phyloP scores from a whole-genome alignment of 2,113 vertebrate genomes.

The Equus quagga region DNA sequence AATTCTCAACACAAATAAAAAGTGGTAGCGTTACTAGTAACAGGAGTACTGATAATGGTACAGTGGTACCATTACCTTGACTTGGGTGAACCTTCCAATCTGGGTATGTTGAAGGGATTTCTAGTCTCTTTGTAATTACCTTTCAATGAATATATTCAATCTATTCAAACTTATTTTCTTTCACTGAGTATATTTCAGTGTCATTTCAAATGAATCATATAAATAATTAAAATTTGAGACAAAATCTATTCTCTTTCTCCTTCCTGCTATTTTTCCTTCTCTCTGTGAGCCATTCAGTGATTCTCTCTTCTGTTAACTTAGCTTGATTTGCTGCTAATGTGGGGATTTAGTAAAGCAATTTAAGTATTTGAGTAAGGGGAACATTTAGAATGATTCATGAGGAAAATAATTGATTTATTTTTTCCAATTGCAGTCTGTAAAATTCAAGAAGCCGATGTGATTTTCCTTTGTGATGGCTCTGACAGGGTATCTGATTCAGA shows the following conservation, averaged over 20 bases:
- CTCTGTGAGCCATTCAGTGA: background rate
- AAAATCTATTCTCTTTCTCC: background rate
- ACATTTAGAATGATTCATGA: background rate
- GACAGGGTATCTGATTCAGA: conserved; percentile 64
- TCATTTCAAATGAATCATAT: background rate
- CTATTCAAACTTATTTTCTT: background rate
- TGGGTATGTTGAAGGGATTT: background rate
- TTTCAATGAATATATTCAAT: background rate
- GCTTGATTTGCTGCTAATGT: background rate
- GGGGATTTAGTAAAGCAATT: conserved; percentile 43
- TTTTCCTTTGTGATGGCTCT: conserved; percentile 86
- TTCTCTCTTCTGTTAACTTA: background rate
- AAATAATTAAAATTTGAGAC: conserved; percentile 20
- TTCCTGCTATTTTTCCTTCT: background rate
- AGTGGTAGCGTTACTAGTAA: background rate
- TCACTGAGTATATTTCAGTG: background rate
- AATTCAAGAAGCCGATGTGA: conserved; percentile 75
- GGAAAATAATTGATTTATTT: background rate
- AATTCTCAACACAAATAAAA: background rate
- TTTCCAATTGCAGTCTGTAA: conserved; percentile 77
- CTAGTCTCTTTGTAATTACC: background rate
- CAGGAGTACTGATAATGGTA: background rate
- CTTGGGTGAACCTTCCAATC: background rate
- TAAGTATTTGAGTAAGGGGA: background rate
- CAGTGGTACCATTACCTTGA: background rate